phyloP scores from a whole-genome alignment of 2,797 vertebrate genomes.

The Lophotriccus pileatus region DNA sequence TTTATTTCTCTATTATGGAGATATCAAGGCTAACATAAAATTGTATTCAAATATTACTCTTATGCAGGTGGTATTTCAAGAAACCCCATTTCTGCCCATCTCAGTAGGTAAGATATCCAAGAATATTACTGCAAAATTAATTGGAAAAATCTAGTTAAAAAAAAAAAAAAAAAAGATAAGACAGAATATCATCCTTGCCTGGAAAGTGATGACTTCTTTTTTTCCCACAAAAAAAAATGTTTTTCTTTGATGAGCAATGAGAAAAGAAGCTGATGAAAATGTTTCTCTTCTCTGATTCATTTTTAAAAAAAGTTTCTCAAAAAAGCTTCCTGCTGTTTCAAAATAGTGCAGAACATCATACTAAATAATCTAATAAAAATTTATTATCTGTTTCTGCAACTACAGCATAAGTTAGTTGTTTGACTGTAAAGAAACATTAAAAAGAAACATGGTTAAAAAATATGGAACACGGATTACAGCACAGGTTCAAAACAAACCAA shows the following conservation, averaged over 20 bases:
- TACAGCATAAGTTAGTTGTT: not conserved
- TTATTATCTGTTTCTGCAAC: not conserved
- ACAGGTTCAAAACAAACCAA: not conserved
- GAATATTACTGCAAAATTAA: not conserved
- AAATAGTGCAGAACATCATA: not conserved
- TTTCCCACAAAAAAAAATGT: not conserved
- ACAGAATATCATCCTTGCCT: not conserved
- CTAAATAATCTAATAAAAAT: slow-evolving; percentile 29
- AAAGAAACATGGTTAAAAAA: not conserved
- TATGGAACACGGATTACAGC: not conserved
- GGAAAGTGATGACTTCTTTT: not conserved
- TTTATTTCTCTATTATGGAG: not conserved
- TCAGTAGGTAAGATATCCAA: not conserved
- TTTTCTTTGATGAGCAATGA: slow-evolving; percentile 8
- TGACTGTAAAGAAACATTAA: not conserved
- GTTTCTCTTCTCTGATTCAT: not conserved
- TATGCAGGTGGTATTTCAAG: not conserved
- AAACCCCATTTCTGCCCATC: not conserved
- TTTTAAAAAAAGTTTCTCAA: slow-evolving; percentile 14
- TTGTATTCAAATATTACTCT: not conserved
- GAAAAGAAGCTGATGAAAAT: not conserved
- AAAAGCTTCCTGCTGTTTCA: not conserved
- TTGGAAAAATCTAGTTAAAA: not conserved
- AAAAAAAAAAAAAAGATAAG: not conserved
- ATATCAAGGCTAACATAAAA: not conserved